A percentile compares a stretch with the other conserved stretches of the same genome.
Evolutionary conservation across 1,140 invertebrate genomes (phyloP).

Genomic region (Stratiolaelaps scimitus): DNA sequence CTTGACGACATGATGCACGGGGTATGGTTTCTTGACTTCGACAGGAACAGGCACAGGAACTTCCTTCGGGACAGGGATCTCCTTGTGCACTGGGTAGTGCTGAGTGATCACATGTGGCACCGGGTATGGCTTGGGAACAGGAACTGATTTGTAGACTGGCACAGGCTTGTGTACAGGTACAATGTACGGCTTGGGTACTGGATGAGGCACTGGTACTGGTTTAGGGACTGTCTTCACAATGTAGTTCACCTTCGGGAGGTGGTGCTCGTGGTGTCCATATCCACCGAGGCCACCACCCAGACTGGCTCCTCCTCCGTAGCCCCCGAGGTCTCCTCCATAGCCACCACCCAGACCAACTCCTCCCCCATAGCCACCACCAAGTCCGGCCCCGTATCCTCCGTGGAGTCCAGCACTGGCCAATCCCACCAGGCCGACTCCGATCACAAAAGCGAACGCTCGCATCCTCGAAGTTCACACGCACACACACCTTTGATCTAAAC

Average conservation of each 20-base stretch:
- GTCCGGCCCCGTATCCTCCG: too few relatives aligned
- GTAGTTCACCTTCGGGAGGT: slow-evolving; percentile 23
- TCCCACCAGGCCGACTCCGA: neutral
- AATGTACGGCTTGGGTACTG: slow-evolving; percentile 15
- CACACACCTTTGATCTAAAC: too few relatives aligned
- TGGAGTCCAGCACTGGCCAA: neutral
- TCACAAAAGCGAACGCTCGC: slow-evolving; percentile 10
- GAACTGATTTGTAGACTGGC: slow-evolving; percentile 22
- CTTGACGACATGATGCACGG: slow-evolving; percentile 6
- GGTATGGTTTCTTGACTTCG: slow-evolving; percentile 18
- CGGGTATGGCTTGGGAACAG: neutral
- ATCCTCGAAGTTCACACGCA: neutral
- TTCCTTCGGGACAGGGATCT: neutral
- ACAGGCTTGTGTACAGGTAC: too few relatives aligned
- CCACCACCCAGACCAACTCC: neutral
- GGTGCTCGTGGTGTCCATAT: neutral
- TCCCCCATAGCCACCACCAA: neutral
- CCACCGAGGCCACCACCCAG: neutral
- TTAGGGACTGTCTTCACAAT: neutral
- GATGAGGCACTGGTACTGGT: neutral
- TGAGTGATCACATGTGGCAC: slow-evolving; percentile 7
- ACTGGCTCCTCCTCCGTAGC: too few relatives aligned
- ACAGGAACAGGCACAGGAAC: slow-evolving; percentile 12
- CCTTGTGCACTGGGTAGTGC: slow-evolving; percentile 4
- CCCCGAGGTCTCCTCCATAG: neutral